Evolutionary conservation across 2,888 invertebrate species (phyloP), one percentile per base, ranked within the genome.

Genomic region (Congeria kusceri): DNA sequence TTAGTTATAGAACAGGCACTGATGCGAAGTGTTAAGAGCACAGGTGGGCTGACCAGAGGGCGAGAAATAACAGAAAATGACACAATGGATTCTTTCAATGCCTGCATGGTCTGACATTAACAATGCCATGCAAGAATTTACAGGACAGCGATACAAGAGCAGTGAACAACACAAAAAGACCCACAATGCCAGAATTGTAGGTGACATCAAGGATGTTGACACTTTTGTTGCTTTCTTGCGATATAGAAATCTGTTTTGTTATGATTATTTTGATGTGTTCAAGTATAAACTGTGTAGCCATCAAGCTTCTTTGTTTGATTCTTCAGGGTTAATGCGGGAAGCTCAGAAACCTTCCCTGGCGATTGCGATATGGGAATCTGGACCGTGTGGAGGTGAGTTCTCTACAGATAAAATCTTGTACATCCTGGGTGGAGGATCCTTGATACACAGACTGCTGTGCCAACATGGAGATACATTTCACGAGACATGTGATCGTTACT

Each of bases 11-110:
- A 80, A 62, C 79, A 80, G 27, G 61, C 65, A 9, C 46, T 88
- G 1, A 87, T 88, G 87, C 56, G 86, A 57, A 85, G 75, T 59
- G 13, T 87, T 13, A 88, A 87, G 53, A 77, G 79, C 25, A 70
- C 46, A 27, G 83, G 87, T 11, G 85, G 87, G 23, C 27, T 86
- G 13, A 86, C 86, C 11, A 71, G 78, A 67, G 85, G 84, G n/a
- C 27, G 82, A 20, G 85, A 85, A 5, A 76, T 85, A 76, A 49
- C 69, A 13, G 84, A 86, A 84, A 58, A 47, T 78, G 64, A 58
- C 77, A 4, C 67, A 67, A 20, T 86, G 87, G 87, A 25, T 84
- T 7, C 56, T 85, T 4, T 77, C 84, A 0, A 76, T 83, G 77
- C 86, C 84, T 56, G 73, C 77, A 15, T 77, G 73, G 62, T 63